Evolutionary conservation across 2,113 vertebrate genomes (phyloP).

Genomic region (Sapayoa aenigma): DNA sequence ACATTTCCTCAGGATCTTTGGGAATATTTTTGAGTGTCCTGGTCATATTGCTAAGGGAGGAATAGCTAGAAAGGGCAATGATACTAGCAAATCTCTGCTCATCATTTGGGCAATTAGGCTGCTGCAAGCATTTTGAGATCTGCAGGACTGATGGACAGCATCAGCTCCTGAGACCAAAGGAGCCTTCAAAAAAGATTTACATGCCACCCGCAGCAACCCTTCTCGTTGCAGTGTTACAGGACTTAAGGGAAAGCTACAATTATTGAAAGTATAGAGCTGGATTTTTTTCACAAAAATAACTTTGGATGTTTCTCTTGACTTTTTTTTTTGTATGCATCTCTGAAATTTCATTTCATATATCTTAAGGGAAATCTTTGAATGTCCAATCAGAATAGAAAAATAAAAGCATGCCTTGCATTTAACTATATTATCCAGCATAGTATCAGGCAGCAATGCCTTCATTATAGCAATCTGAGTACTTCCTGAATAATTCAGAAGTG

Average conservation of each 20-base stretch:
- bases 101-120: background rate
- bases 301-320: background rate
- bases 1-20: background rate
- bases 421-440: constrained; percentile 55
- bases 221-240: background rate
- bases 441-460: constrained; percentile 67
- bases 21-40: background rate
- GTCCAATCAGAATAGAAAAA: constrained; percentile 4
- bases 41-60: background rate
- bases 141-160: background rate
- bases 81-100: background rate
- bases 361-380: constrained; percentile 17
- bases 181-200: background rate
- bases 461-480: constrained; percentile 71
- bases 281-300: background rate
- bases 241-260: background rate
- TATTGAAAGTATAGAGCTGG: background rate
- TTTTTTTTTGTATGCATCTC: background rate
- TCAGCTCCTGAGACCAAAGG: background rate
- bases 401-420: constrained; percentile 54
- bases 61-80: background rate
- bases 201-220: background rate
- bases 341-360: background rate
- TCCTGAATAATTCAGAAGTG: constrained; percentile 83
- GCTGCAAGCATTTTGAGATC: background rate